Percentiles rank a stretch among this genome's conserved stretches.
phyloP scores from a whole-genome alignment of 2,797 vertebrate species.

The Scolopax bukidnonensis region DNA sequence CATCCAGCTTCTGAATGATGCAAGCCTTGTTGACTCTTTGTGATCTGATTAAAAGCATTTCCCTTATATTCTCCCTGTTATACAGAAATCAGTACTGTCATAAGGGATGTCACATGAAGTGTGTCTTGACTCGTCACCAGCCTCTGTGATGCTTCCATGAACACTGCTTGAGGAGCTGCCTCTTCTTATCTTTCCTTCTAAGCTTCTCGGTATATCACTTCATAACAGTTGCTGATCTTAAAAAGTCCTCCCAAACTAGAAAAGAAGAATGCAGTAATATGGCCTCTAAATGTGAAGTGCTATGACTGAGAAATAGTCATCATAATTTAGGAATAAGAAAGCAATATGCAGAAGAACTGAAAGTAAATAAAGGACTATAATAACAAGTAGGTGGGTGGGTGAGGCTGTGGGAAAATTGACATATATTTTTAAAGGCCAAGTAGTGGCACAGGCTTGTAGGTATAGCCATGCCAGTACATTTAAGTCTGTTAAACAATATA shows the following conservation, averaged over 20 bases:
- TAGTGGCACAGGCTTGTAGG: not conserved
- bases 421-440: not conserved
- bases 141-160: not conserved
- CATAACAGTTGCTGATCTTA: not conserved
- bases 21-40: not conserved
- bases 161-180: not conserved
- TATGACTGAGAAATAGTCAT: not conserved
- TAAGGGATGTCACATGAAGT: not conserved
- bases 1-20: not conserved
- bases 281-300: not conserved
- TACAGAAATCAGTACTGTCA: not conserved
- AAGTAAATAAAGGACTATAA: not conserved
- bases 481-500: not conserved
- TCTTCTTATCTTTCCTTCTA: not conserved
- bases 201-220: not conserved
- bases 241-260: not conserved
- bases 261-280: not conserved
- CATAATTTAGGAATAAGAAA: not conserved
- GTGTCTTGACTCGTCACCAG: not conserved
- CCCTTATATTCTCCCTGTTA: not conserved
- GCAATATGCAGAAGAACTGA: not conserved
- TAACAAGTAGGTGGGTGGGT: not conserved
- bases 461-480: not conserved
- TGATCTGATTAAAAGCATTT: not conserved
- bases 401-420: not conserved